Evolutionary conservation across 2,888 invertebrate genomes (phyloP), one percentile per base, ranked within the genome.

Genomic region (Dasysyrphus albostriatus): DNA sequence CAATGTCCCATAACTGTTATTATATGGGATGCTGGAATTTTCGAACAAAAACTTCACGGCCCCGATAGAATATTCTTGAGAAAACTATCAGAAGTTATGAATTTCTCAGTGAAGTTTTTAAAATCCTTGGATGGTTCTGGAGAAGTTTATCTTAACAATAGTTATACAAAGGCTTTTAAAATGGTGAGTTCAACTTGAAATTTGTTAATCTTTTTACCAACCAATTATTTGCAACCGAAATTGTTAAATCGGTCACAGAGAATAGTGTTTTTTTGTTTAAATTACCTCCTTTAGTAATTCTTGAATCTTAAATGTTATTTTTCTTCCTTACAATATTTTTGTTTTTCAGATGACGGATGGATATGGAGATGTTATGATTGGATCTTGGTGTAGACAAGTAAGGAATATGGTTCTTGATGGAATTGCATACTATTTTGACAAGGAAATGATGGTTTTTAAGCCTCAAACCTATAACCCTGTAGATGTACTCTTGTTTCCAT

Each of bases 111-210:
- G 5, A 9, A 24, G 3, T 51, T 10, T 24, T 2, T 51, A 16
- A 10, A 51, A 24, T 51, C 51, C 4, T n/a, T n/a, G n/a, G 51
- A 51, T 8, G 51, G 49, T 8, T 7, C 3, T 19, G 49, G 19
- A 19, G 49, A 19, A 8, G 49, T 49, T 6, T 49, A 49, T 9
- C 6, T 7, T 1, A 51, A 19, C 24, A 19, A 51, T 5, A 51
- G 9, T 24, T 9, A 10, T 24, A 3, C 51, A 9, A 51, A 51
- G 9, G 10, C 24, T 24, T 16, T 51, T 12, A 32, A 47, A 47
- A 47, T 65, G 47, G 63, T 65, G 47, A 65, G 19, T 16, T 56
- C 29, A 29, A n/a, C n/a, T n/a, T n/a, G n/a, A n/a, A n/a, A n/a
- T n/a, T n/a, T n/a, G n/a, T n/a, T n/a, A n/a, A n/a, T n/a, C n/a